These are phyloP conservation scores for Chrysolina americana DNA, from an alignment of 2,888 invertebrate species.

Conservation along the genomic window DNA sequence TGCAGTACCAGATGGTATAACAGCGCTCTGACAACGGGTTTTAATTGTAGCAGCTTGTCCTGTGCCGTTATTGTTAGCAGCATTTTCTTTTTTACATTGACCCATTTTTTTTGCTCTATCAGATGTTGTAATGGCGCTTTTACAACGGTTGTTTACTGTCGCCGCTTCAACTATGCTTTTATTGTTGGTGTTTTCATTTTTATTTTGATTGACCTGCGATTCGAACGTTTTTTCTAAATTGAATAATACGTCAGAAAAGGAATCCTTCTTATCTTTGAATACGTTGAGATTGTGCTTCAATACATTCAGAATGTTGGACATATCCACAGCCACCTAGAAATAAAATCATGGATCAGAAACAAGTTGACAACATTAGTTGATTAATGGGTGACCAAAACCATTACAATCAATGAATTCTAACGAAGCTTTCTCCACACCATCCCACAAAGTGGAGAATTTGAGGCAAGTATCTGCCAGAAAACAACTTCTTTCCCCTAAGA, in stretches of 20 bases:
- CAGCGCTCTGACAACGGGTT: not conserved
- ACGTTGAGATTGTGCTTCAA: slow-evolving; percentile 20
- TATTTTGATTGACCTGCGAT: not conserved
- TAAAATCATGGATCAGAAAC: not conserved
- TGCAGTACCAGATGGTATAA: not conserved
- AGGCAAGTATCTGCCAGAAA: too few relatives aligned
- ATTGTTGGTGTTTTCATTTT: not conserved
- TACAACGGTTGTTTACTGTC: not conserved
- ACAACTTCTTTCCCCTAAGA: too few relatives aligned
- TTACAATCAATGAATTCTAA: too few relatives aligned
- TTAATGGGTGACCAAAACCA: too few relatives aligned
- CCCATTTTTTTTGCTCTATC: not conserved
- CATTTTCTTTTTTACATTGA: not conserved
- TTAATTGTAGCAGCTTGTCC: not conserved
- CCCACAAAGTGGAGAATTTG: too few relatives aligned
- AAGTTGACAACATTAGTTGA: too few relatives aligned
- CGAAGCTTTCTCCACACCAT: too few relatives aligned
- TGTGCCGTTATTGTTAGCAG: not conserved
- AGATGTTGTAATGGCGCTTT: not conserved
- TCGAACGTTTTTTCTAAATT: slow-evolving; percentile 42
- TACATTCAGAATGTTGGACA: slow-evolving; percentile 32
- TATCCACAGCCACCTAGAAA: slow-evolving; percentile 51
- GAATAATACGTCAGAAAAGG: slow-evolving; percentile 46
- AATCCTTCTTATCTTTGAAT: slow-evolving; percentile 38
- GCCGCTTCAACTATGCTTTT: not conserved